Base-by-base conservation (phyloP, 2,888 invertebrate species). In the Zonitis immaculata region DNA sequence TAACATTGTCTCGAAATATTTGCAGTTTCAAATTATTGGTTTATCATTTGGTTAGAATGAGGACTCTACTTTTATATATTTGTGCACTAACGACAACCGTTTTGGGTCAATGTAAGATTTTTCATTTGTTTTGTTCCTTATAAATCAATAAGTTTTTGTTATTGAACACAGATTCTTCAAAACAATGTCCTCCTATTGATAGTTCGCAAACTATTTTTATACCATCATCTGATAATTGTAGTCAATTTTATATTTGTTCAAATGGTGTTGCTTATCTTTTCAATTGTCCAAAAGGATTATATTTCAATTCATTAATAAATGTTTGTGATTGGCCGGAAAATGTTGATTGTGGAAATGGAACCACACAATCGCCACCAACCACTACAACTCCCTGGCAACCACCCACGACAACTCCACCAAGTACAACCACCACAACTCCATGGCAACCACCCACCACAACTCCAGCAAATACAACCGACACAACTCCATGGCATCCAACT, bases 241-340 rank as follows among this genome's bases (percentile, higher is more conserved):
- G 55, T n/a, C 60, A 62, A 51, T 64, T 59, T 45, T 64, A 59
- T 54, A 52, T 57, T 35, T 64, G 64, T 32, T 57, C 60, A n/a
- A 60, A 60, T 32, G 61, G 62, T 25, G 51, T 51, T 9, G 43
- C 62, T 2, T 48, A 51, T 25, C 49, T 51, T 4, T 52, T 57
- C 11, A 11, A 42, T 18, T 64, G 64, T 44, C 51, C 62, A 1
- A 47, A 32, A 12, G 57, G 50, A 18, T 35, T 60, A 1, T 49
- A 62, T 44, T 64, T 64, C 18, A 63, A 60, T 39, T 55, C 57
- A 0, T 27, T 27, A 4, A 42, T 60, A n/a, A 60, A 60, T 42
- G 62, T 60, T 9, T 64, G 64, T 30, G 64, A 62, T 53, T 60
- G 44, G 39, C 64, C 64, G 5, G 32, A 56, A 3, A 16, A 44